Base-by-base conservation (phyloP, 37 sponge, comb jelly and placozoan genomes). In the Diacarnus erythraeanus region DNA sequence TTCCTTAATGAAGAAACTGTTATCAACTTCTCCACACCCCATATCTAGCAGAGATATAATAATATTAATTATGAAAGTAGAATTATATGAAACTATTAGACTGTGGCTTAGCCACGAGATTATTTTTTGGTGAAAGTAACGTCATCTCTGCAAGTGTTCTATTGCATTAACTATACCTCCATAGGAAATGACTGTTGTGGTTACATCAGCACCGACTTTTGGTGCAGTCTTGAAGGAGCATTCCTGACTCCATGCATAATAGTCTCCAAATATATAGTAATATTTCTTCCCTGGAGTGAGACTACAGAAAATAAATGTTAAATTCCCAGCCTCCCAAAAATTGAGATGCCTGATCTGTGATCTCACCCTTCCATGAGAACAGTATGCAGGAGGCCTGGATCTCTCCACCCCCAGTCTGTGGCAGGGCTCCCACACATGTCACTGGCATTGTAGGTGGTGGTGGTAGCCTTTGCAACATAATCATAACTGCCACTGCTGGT, bases 381-480 rank as follows among this genome's bases (percentile, higher is more conserved):
- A 20, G 30, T 29, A 59, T 84, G 85, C 4, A 90, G 73, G 0
- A 81, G 77, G 9, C 90, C 90, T 29, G 90, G 90, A 57, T 90
- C 77, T 54, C 81, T 84, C 71, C 70, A 90, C 35, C 90, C 90
- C 64, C 72, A 83, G 57, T 78, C 80, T 51, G 80, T 89, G 23
- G 94, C 94, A 40, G 84, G 83, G 26, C 76, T 38, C 1, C 94
- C 94, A 76, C 94, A 93, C 86, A 93, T 81, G 71, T 93, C 89
- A 76, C 61, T 64, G 21, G 81, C 80, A 65, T 83, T 83, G 84
- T 93, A 93, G 34, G 83, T 89, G 39, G 77, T 78, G 22, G 75
- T 74, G 3, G 42, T 51, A 0, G 91, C 91, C 75, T 86, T 83
- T 34, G 27, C 67, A 35, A 35, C 42, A 17, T 82, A 31, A 10